Base-by-base conservation (phyloP, 1,140 invertebrate genomes). In the Gryon sp. region DNA sequence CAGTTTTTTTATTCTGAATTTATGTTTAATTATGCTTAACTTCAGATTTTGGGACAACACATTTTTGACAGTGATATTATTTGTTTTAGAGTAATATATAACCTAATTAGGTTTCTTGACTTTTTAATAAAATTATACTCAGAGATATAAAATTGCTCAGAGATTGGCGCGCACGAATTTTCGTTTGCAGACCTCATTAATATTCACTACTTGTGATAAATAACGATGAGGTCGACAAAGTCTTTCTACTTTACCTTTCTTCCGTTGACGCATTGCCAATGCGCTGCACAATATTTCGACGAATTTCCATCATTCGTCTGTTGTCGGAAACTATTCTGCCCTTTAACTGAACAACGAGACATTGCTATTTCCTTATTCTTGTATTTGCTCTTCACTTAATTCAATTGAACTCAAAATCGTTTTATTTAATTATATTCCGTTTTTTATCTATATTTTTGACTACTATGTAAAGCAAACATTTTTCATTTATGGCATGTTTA, bases 191-290 rank as follows among this genome's bases (percentile, higher is more conserved):
- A 63, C 24, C 73, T 76, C 73, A 57, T 76, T 76, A 76, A 76
- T 76, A 76, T 76, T 76, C 73, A 69, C 69, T 50, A 76, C n/a
- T 76, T 63, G 63, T 69, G 73, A 76, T 69, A 76, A 76, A 69
- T 76, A 76, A 62, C 57, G 63, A 68, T 55, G 62, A 68, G 72
- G 62, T 68, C 62, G 62, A 41, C 62, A 32, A 41, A 66, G 62
- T 66, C 72, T 60, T 55, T 55, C 60, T 59, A 57, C 69, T 65
- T 16, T 34, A 50, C 59, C 60, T 74, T 74, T 66, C 70, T 74
- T 74, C 70, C 60, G 70, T 66, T 66, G 60, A 74, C 70, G 70
- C 70, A 46, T 66, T 60, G 70, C 60, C 70, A 74, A 74, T 74
- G 28, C 52, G 59, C 43, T 50, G 30, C 28, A 11, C 30, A 38